Evolutionary conservation across 2,797 vertebrate species (phyloP), one percentile per base, ranked within the genome.

Genomic region (Harpagifer antarcticus): DNA sequence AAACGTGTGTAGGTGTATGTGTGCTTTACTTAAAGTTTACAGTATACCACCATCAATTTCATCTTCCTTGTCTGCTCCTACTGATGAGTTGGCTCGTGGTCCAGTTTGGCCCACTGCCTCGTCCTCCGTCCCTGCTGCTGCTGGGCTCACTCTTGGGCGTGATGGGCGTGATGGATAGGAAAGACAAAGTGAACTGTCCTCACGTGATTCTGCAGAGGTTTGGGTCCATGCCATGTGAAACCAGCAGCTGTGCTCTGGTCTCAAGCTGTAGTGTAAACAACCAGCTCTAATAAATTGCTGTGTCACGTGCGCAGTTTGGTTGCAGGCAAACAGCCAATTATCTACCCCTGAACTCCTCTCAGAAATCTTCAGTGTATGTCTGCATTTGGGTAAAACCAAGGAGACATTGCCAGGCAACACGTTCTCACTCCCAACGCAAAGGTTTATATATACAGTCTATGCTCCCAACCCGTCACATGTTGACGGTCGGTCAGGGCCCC

Each of bases 161-260:
- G 86, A 88, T 42, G 55, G 27, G 54, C 68, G 72, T 85, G 86
- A 88, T 80, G 79, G 81, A 87, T 74, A 89, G 72, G 79, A 78
- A 75, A 75, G 86, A 78, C 23, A 11, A 78, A 79, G 72, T 84
- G 72, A 81, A 67, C 65, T 69, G 45, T 86, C 58, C 56, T 68
- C 76, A 79, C 60, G 70, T 14, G 57, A 78, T 72, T 71, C 76
- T 81, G 76, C 58, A 49, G 68, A 16, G 72, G 76, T 86, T 56
- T 42, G 16, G 67, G 63, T 85, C 83, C 66, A 65, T 74, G 6
- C 33, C 33, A 37, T 37, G 33, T 37, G 33, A 37, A 37, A 37
- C 33, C 69, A 81, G 72, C 86, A 91, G 84, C 84, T 89, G 85
- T 68, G 83, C 78, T 76, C 75, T 44, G 74, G 54, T 77, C 66